A percentile compares a stretch with the other conserved stretches of the same genome.
phyloP scores from a whole-genome alignment of 1,140 invertebrate genomes.

The Eulimnadia texana region DNA sequence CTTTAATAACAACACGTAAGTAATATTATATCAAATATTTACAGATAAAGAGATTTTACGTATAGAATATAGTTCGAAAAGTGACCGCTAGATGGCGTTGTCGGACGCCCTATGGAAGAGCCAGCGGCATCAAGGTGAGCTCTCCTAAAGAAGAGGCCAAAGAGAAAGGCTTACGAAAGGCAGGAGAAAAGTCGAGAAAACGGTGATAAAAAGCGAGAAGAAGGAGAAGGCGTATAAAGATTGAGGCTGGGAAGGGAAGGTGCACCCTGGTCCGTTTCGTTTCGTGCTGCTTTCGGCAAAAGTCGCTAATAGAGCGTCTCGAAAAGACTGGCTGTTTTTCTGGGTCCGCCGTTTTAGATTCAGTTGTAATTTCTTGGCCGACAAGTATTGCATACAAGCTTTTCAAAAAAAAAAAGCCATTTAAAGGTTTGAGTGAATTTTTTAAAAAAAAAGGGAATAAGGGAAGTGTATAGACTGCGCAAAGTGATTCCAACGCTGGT shows the following conservation, averaged over 20 bases:
- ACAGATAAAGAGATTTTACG: too few species aligned
- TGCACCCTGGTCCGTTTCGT: background rate
- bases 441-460: background rate
- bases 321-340: background rate
- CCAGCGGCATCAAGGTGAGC: too few species aligned
- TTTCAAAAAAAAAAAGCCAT: too few species aligned
- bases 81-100: background rate
- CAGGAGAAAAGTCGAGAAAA: background rate
- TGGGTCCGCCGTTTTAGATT: background rate
- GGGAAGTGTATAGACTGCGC: background rate
- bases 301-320: background rate
- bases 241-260: background rate
- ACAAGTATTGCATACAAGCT: too few species aligned
- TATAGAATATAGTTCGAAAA: background rate
- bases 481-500: background rate
- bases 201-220: background rate
- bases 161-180: background rate
- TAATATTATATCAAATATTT: too few species aligned
- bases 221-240: background rate
- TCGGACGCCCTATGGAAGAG: too few species aligned
- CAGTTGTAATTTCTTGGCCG: background rate
- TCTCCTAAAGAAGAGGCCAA: too few species aligned
- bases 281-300: background rate
- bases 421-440: too few species aligned
- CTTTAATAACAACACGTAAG: too few species aligned